Evolutionary conservation across 2,888 invertebrate species (phyloP).

Genomic region (Pharmacophagus antenor): DNA sequence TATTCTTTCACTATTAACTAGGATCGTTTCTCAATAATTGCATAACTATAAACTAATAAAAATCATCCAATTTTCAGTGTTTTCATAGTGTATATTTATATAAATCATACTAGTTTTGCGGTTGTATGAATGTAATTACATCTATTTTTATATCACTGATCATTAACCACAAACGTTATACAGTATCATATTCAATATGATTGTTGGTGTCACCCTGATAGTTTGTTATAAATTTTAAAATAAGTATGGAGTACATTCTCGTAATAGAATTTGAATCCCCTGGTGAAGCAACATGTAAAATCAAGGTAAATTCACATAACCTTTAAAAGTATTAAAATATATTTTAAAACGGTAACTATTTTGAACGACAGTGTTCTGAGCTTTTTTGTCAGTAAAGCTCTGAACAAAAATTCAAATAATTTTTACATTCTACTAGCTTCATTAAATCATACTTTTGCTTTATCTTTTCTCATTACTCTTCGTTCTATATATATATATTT

Average conservation of each 20-base stretch:
- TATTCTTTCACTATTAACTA: no score
- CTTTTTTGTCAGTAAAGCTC: neutral
- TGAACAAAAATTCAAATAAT: no score
- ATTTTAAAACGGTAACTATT: no score
- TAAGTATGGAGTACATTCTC: constrained; percentile 62
- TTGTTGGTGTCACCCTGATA: neutral
- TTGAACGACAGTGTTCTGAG: neutral
- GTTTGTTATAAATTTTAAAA: neutral
- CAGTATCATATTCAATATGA: neutral
- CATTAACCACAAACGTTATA: constrained; percentile 25
- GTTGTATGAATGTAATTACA: neutral
- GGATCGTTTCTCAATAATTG: no score
- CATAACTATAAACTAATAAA: no score
- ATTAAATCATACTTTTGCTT: no score
- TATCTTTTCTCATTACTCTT: no score
- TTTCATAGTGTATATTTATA: no score
- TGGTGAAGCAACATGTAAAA: constrained; percentile 61
- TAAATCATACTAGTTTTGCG: no score
- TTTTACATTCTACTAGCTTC: no score
- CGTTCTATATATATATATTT: no score
- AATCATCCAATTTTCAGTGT: no score
- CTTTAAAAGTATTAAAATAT: neutral
- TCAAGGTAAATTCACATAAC: constrained; percentile 60
- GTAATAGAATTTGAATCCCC: constrained; percentile 61
- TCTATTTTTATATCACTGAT: constrained; percentile 20